Evolutionary conservation across 35 echinoderm and acorn worm species (phyloP), one percentile per base, ranked within the genome.

Genomic region (Holothuria glaberrima): DNA sequence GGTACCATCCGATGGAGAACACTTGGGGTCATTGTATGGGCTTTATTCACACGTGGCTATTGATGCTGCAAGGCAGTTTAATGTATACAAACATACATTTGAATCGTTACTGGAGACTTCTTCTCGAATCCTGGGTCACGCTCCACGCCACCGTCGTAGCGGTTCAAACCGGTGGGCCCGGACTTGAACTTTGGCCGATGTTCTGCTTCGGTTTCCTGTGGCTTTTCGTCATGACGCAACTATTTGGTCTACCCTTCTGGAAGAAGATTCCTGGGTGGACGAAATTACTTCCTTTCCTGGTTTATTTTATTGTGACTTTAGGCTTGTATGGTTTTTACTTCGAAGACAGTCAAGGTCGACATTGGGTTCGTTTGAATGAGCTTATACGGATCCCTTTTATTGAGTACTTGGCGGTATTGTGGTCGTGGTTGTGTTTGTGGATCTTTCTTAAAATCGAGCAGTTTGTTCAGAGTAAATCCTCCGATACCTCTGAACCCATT

Each of bases 1-100:
- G 95, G 95, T 92, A 97, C 80, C 95, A 97, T 71, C 95, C 95
- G 7, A 97, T 97, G 95, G 95, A 97, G 60, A 97, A 92, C 89
- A 97, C 95, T 0, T 92, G 93, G 89, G 95, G 89, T 19, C 95
- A 97, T 68, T 82, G 60, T 24, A 52, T 94, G 10, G 95, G 95
- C 6, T 97, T 97, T 45, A 30, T 75, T 24, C 90, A 97, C 54
- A 97, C 95, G 12, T 97, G 92, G 89, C 86, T 97, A 57, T 48
- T 97, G 12, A 89, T 97, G 89, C 90, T 97, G 18, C 95, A 97
- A 65, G 95, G 95, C 0, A 97, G 95, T 87, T 90, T 97, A 29
- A 94, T 97, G 89, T 97, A 86, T 57, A 97, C 95, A 57, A 91
- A 92, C 9, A 58, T 97, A 6, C 95, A 97, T 80, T 80, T 97